Evolutionary conservation across 2,113 vertebrate species (phyloP), one percentile per base, ranked within the genome.

Genomic region (Elgaria multicarinata): DNA sequence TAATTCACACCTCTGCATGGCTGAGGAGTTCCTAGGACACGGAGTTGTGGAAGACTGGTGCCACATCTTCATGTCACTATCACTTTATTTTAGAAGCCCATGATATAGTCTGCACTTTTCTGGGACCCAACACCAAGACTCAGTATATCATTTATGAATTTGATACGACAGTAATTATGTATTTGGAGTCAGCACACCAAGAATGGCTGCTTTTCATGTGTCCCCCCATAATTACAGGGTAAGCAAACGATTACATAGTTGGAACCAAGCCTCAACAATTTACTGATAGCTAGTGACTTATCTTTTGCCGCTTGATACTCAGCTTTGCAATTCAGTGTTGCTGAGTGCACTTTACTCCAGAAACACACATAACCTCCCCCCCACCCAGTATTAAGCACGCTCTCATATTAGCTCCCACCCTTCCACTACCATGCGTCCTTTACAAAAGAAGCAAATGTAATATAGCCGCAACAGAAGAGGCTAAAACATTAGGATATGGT

Each of bases 211-310:
- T 81, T 14, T 74, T 71, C 46, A 78, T 77, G 28, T 53, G 7
- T 1, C 44, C 58, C n/a, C 4, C 26, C 82, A 83, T 67, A 84
- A 89, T 31, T 33, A 82, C 3, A 79, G 26, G 46, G 4, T 62
- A 50, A 89, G 18, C 77, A 86, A 94, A 26, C n/a, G 90, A 90
- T 89, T 79, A 62, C 87, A 80, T 13, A 86, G 36, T 12, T 82
- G 84, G 83, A 93, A 87, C n/a, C 36, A 76, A 39, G 22, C 3
- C 74, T 76, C 36, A 36, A 10, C 44, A 76, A 44, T n/a, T 4
- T 22, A 39, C 14, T 74, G 6, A 26, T 76, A 42, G 10, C 14
- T 76, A 7, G 74, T 76, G 74, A 26, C 74, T 20, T 10, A 76
- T 20, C 8, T 44, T 26, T 26, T 44, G 39, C 74, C 8, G 16